phyloP scores from a whole-genome alignment of 2,797 vertebrate species.

The Hapalemur alaotrensis region DNA sequence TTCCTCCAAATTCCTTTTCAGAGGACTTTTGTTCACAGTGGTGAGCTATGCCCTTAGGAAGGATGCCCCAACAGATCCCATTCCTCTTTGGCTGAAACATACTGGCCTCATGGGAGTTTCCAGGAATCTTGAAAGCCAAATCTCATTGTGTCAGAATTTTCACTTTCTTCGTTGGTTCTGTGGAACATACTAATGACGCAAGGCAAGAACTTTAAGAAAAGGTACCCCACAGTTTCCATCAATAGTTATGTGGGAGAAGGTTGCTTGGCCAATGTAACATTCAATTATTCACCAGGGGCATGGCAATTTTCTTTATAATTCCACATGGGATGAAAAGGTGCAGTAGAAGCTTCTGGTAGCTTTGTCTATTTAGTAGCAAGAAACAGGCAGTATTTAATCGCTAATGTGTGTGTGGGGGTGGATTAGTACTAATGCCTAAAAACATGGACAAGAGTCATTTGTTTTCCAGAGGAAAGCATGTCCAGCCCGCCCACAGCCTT shows the following conservation, averaged over 20 bases:
- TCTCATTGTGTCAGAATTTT: slow-evolving; percentile 55
- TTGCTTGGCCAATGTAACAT: slow-evolving; percentile 35
- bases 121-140: neutral
- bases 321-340: slow-evolving; percentile 34
- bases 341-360: neutral
- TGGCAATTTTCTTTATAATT: slow-evolving; percentile 46
- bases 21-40: too few relatives aligned
- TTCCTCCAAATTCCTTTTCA: too few relatives aligned
- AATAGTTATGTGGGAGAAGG: slow-evolving; percentile 41
- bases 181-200: slow-evolving; percentile 20
- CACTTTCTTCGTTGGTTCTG: slow-evolving; percentile 62
- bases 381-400: neutral
- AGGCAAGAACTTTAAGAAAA: slow-evolving; percentile 57
- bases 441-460: neutral
- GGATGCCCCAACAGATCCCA: rapidly evolving
- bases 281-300: slow-evolving; percentile 43
- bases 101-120: neutral
- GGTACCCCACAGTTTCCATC: slow-evolving; percentile 10
- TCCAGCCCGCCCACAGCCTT: rapidly evolving
- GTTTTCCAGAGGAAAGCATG: neutral
- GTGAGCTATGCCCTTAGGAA: neutral
- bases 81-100: neutral
- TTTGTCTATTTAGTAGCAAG: slow-evolving; percentile 15
- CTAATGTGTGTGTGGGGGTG: neutral
- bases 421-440: neutral